These are phyloP conservation scores for Sarcophaga bullata DNA, from an alignment of 1,140 invertebrate species.

Conservation along the genomic window DNA sequence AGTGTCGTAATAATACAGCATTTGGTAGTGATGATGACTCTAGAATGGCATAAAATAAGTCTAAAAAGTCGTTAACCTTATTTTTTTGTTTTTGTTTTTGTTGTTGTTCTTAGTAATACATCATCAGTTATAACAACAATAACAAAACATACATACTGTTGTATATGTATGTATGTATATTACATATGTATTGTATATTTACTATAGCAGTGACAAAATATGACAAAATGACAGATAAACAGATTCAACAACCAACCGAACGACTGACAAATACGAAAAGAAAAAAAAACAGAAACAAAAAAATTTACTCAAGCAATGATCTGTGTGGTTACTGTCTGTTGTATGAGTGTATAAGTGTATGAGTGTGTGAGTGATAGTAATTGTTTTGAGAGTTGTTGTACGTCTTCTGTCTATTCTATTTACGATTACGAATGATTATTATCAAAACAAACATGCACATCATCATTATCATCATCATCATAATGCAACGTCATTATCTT, in stretches of 20 bases:
- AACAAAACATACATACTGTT: neutral
- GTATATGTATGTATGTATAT: no score
- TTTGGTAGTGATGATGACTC: neutral
- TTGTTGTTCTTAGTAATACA: conserved; percentile 21
- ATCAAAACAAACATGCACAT: neutral
- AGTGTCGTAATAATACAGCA: neutral
- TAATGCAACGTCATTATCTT: neutral
- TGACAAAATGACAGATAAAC: no score
- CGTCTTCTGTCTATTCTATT: neutral
- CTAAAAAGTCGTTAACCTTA: conserved; percentile 29
- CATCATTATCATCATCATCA: neutral
- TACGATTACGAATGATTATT: neutral
- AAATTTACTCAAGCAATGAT: neutral
- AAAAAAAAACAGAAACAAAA: neutral
- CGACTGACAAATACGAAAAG: neutral
- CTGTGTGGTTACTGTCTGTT: no score
- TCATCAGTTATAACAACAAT: conserved; percentile 11
- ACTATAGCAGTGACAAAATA: no score
- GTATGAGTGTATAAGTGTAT: no score
- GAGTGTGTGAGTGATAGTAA: neutral
- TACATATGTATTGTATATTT: no score
- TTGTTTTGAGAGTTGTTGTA: neutral
- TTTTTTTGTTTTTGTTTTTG: conserved; percentile 19
- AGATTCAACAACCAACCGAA: no score
- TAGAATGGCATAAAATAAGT: conserved; percentile 21